These are phyloP conservation scores for Pseudolycoriella hygida DNA, from an alignment of 2,888 invertebrate species.

Conservation along the genomic window DNA sequence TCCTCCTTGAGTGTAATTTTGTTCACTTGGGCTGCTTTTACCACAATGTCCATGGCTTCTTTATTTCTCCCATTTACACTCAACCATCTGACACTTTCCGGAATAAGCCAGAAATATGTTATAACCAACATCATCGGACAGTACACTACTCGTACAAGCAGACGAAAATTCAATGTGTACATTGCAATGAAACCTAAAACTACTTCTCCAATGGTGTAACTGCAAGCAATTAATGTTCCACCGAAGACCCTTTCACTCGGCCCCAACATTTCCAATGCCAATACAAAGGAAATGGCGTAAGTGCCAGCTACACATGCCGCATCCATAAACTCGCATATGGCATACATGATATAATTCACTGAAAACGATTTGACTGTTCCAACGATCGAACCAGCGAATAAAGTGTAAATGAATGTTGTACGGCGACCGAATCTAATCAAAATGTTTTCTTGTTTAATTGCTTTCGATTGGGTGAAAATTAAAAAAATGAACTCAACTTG, in stretches of 20 bases:
- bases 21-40: constrained; percentile 44
- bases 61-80: constrained; percentile 38
- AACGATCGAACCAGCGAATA: constrained; percentile 37
- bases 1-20: constrained; percentile 13
- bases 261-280: constrained; percentile 64
- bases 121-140: constrained; percentile 48
- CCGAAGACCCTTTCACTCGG: constrained; percentile 53
- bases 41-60: constrained; percentile 38
- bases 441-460: too few species aligned
- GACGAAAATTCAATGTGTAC: constrained; percentile 47
- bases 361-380: constrained; percentile 52
- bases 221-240: constrained; percentile 49
- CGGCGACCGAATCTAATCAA: constrained; percentile 36
- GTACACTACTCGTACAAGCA: constrained; percentile 43
- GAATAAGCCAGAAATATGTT: constrained; percentile 45
- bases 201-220: constrained; percentile 53
- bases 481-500: too few species aligned
- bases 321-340: constrained; percentile 36
- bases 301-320: constrained; percentile 50
- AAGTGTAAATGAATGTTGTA: constrained; percentile 35
- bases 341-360: constrained; percentile 48
- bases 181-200: constrained; percentile 48
- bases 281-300: constrained; percentile 53
- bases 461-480: too few species aligned
- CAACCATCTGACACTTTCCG: constrained; percentile 63